Percentiles rank a stretch among this genome's conserved stretches.
Evolutionary conservation across 2,797 vertebrate genomes (phyloP).

Genomic region (Gymnothorax javanicus): DNA sequence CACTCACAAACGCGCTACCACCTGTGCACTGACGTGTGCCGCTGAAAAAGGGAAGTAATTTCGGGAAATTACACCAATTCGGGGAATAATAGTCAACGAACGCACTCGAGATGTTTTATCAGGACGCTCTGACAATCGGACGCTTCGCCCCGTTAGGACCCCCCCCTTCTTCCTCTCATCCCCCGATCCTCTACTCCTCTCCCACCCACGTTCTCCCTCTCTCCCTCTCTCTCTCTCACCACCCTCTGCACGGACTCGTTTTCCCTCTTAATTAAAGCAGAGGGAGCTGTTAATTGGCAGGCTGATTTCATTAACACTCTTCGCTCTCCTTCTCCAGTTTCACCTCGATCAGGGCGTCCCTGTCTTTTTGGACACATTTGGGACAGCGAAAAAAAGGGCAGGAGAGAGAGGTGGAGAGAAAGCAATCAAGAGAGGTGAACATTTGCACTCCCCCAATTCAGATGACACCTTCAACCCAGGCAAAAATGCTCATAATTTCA

Average conservation of each 20-base stretch:
- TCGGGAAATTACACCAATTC: not conserved
- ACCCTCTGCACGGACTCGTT: not conserved
- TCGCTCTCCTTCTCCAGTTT: not conserved
- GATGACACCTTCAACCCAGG: not conserved
- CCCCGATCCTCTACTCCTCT: not conserved
- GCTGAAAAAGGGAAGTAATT: not conserved
- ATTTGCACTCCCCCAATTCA: not conserved
- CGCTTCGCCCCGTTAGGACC: not conserved
- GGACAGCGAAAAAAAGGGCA: not conserved
- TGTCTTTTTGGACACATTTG: not conserved
- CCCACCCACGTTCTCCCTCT: too few relatives aligned
- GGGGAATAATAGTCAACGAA: not conserved
- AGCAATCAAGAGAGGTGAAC: too few relatives aligned
- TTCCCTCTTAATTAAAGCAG: slow-evolving; percentile 13
- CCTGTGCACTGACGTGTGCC: too few relatives aligned
- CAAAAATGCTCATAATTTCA: not conserved
- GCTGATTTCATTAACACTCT: slow-evolving; percentile 10
- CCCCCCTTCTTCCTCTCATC: not conserved
- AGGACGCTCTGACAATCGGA: not conserved
- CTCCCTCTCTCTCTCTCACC: not conserved
- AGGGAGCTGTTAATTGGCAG: not conserved
- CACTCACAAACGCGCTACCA: not conserved
- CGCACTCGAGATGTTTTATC: not conserved
- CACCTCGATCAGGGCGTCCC: not conserved
- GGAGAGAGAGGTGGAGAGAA: too few relatives aligned